phyloP scores from a whole-genome alignment of 2,797 vertebrate species.

The Brachyrhaphis roseni region DNA sequence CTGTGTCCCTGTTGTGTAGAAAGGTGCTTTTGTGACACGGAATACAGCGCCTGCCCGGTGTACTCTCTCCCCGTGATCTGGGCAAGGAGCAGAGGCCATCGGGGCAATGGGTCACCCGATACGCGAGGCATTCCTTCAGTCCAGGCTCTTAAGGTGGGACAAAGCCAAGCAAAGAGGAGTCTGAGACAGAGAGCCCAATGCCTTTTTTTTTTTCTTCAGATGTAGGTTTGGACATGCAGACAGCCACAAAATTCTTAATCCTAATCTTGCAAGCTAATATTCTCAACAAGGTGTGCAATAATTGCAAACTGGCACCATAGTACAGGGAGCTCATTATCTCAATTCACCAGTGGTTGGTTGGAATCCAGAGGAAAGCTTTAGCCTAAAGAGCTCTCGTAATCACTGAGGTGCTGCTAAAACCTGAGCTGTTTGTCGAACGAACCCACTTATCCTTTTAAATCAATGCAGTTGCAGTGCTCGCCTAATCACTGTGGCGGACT shows the following conservation, averaged over 20 bases:
- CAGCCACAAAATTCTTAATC: conserved; percentile 1
- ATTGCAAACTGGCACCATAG: conserved; percentile 28
- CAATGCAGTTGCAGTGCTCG: conserved; percentile 53
- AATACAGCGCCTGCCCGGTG: conserved; percentile 75
- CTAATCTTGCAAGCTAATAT: conserved; percentile 11
- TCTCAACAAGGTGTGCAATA: not conserved
- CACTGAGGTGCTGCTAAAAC: conserved; percentile 70
- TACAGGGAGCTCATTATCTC: conserved; percentile 61
- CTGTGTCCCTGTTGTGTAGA: conserved; percentile 81
- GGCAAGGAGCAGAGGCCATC: conserved; percentile 71
- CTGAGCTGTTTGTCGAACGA: conserved; percentile 73
- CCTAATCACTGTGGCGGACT: conserved; percentile 56
- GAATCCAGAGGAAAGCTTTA: conserved; percentile 77
- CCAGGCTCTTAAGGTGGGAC: conserved; percentile 63
- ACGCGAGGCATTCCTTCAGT: conserved; percentile 73
- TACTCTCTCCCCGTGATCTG: conserved; percentile 67
- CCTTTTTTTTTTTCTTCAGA: conserved; percentile 26
- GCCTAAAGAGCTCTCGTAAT: conserved; percentile 73
- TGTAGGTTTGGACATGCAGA: conserved; percentile 7
- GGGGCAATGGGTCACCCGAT: conserved; percentile 81
- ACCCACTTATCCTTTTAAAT: conserved; percentile 67
- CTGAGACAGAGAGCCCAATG: conserved; percentile 54
- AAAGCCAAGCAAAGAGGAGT: conserved; percentile 70
- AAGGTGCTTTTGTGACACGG: conserved; percentile 85
- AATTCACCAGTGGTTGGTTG: conserved; percentile 67